phyloP scores from a whole-genome alignment of 2,888 invertebrate species.

The Ichneumoninae sp. region DNA sequence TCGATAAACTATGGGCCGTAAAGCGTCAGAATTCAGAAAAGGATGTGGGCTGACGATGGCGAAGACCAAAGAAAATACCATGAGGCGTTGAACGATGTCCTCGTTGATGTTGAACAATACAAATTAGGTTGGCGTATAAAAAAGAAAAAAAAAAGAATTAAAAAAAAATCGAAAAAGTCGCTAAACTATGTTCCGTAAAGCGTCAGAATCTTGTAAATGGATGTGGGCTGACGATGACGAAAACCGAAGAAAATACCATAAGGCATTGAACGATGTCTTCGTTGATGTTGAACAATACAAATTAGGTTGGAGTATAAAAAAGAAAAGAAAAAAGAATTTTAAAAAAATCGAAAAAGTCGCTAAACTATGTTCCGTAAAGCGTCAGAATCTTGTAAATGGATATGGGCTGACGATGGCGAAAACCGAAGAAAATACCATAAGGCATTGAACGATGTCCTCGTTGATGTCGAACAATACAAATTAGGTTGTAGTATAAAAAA shows the following conservation, averaged over 20 bases:
- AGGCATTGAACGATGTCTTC: constrained; percentile 18
- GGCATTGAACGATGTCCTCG: constrained; percentile 17
- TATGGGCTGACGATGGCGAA: constrained; percentile 60
- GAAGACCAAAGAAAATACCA: constrained; percentile 19
- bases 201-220: constrained; percentile 60
- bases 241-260: constrained; percentile 17
- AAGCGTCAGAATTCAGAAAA: constrained; percentile 57
- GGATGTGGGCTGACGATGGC: constrained; percentile 62
- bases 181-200: background rate
- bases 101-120: constrained; percentile 40
- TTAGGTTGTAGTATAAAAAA: background rate
- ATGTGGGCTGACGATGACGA: constrained; percentile 61
- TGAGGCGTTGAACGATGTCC: constrained; percentile 16
- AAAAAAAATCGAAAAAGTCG: too few species aligned
- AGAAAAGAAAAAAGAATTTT: background rate
- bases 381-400: constrained; percentile 61
- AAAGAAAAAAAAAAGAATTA: background rate
- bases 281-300: constrained; percentile 36
- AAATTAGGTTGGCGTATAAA: background rate
- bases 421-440: constrained; percentile 15
- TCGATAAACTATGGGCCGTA: too few species aligned
- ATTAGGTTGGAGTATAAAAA: background rate
- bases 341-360: too few species aligned
- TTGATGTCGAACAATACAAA: constrained; percentile 37
- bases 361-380: too few species aligned